phyloP scores from a whole-genome alignment of 2,888 invertebrate species.

The Campoplex capitator region DNA sequence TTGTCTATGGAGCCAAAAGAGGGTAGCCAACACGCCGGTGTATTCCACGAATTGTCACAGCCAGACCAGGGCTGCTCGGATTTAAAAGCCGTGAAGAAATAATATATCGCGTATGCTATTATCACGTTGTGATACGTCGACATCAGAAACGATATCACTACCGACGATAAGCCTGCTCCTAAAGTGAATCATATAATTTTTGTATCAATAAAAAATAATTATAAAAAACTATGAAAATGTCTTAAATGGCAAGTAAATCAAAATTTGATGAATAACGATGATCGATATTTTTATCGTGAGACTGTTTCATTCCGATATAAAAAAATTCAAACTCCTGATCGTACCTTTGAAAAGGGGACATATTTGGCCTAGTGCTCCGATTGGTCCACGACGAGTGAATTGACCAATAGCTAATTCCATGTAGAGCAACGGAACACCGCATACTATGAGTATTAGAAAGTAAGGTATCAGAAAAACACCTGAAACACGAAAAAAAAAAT shows the following conservation, averaged over 20 bases:
- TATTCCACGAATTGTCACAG: constrained; percentile 94
- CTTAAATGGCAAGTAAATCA: neutral
- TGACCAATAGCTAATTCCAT: constrained; percentile 98
- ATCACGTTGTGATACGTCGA: constrained; percentile 98
- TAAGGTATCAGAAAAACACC: constrained; percentile 98
- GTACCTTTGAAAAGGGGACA: constrained; percentile 97
- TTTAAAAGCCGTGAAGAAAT: constrained; percentile 96
- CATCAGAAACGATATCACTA: constrained; percentile 97
- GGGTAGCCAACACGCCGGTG: constrained; percentile 93
- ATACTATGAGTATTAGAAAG: constrained; percentile 95
- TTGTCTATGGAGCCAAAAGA: constrained; percentile 85
- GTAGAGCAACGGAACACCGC: constrained; percentile 96
- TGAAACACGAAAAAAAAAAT: constrained; percentile 85
- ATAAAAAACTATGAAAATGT: neutral
- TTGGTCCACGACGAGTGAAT: constrained; percentile 96
- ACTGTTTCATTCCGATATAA: neutral
- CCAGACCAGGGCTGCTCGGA: constrained; percentile 95
- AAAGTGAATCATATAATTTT: constrained; percentile 64
- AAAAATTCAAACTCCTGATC: neutral
- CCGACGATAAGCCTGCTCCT: constrained; percentile 97
- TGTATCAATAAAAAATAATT: neutral
- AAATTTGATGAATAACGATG: neutral
- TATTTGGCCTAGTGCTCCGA: constrained; percentile 95
- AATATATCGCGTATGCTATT: constrained; percentile 97
- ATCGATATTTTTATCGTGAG: neutral